phyloP scores from a whole-genome alignment of 2,113 vertebrate genomes.

The Pterocles burchelli region DNA sequence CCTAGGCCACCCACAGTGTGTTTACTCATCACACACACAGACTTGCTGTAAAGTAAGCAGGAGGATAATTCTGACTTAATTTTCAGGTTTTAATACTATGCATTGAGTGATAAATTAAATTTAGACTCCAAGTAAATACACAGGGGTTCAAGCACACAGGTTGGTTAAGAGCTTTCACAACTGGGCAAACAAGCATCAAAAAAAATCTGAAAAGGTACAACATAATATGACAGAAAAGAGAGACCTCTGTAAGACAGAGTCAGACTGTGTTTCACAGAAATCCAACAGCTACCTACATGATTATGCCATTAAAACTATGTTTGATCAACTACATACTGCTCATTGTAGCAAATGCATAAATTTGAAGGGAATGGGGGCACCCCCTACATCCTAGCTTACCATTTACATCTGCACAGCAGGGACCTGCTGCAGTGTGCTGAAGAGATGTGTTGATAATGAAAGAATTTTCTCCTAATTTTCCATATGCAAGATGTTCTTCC shows the following conservation, averaged over 20 bases:
- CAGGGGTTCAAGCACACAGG: neutral
- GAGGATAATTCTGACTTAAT: slow-evolving; percentile 35
- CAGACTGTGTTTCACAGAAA: neutral
- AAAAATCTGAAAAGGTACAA: neutral
- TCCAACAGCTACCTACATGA: neutral
- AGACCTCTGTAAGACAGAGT: neutral
- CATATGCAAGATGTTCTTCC: neutral
- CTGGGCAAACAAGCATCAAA: neutral
- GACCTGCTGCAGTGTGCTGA: neutral
- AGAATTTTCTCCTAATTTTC: neutral
- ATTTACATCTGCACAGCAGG: neutral
- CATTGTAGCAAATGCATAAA: neutral
- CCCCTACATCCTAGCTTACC: neutral
- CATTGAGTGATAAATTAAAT: slow-evolving; percentile 23
- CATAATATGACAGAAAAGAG: neutral
- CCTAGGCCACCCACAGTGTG: slow-evolving; percentile 53
- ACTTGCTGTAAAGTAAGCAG: slow-evolving; percentile 43
- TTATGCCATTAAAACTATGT: neutral
- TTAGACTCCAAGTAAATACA: neutral
- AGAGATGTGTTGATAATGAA: neutral
- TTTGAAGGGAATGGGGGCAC: neutral
- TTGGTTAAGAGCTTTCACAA: neutral
- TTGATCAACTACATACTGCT: neutral
- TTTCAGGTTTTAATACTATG: slow-evolving; percentile 11
- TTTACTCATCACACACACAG: slow-evolving; percentile 53